These are phyloP conservation scores for Phasia obesa DNA, from an alignment of 2,888 invertebrate species.

Conservation along the genomic window DNA sequence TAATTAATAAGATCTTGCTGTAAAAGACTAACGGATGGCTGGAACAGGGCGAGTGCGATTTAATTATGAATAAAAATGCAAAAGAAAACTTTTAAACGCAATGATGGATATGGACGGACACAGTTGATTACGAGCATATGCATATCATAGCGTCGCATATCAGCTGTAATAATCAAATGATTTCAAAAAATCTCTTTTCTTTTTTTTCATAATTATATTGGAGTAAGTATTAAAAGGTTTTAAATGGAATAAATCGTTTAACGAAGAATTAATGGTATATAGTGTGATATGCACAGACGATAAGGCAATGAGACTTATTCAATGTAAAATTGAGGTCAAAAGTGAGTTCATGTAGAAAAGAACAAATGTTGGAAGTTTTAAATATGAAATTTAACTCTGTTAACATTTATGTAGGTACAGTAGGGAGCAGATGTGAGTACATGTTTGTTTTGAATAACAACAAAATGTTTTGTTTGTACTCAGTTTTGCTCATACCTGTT, in stretches of 20 bases:
- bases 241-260: not conserved
- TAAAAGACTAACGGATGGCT: slow-evolving; percentile 18
- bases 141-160: slow-evolving; percentile 8
- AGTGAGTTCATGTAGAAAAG: too few relatives aligned
- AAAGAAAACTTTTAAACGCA: slow-evolving; percentile 17
- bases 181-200: not conserved
- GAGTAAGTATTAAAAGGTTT: not conserved
- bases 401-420: too few relatives aligned
- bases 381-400: too few relatives aligned
- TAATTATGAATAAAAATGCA: slow-evolving; percentile 39
- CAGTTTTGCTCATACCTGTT: too few relatives aligned
- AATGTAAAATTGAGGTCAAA: not conserved
- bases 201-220: too few relatives aligned
- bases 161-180: slow-evolving; percentile 31
- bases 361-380: too few relatives aligned
- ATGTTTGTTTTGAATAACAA: too few relatives aligned
- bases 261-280: not conserved
- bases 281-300: too few relatives aligned
- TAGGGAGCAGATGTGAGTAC: too few relatives aligned
- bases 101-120: slow-evolving; percentile 10
- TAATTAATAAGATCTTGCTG: slow-evolving; percentile 65
- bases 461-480: too few relatives aligned
- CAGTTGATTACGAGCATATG: slow-evolving; percentile 13
- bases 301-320: not conserved
- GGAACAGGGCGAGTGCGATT: slow-evolving; percentile 25